Percentiles rank a stretch among this genome's conserved stretches.
phyloP scores from a whole-genome alignment of 35 echinoderm and acorn worm species.

The Ophioderma brevispina region DNA sequence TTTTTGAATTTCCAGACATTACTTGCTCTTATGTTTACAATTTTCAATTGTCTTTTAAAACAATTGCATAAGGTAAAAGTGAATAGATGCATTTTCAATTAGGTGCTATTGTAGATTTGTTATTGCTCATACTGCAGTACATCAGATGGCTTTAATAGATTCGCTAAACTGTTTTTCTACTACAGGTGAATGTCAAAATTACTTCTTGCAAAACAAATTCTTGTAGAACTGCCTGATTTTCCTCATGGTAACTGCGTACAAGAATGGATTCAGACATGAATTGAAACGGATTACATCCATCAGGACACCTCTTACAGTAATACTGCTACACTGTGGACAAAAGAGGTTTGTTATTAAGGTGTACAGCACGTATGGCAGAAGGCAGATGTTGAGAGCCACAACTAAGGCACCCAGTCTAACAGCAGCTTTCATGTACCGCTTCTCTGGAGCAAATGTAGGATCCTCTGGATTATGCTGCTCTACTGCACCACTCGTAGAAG shows the following conservation, averaged over 20 bases:
- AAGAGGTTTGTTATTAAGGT: neutral
- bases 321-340: neutral
- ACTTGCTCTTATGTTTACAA: too few relatives aligned
- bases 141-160: too few relatives aligned
- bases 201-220: neutral
- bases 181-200: too few relatives aligned
- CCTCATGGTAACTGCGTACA: neutral
- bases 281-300: neutral
- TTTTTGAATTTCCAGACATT: too few relatives aligned
- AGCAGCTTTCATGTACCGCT: neutral
- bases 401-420: neutral
- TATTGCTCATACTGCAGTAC: too few relatives aligned
- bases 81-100: too few relatives aligned
- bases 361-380: neutral
- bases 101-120: too few relatives aligned
- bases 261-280: neutral
- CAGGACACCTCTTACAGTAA: neutral
- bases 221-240: neutral
- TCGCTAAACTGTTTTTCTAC: too few relatives aligned
- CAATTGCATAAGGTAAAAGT: too few relatives aligned
- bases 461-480: neutral
- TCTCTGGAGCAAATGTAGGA: neutral
- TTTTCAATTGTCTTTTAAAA: too few relatives aligned
- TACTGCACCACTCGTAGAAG: too few relatives aligned
- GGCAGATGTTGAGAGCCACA: neutral